Evolutionary conservation across 1,140 invertebrate species (phyloP).

Genomic region (Apis laboriosa): DNA sequence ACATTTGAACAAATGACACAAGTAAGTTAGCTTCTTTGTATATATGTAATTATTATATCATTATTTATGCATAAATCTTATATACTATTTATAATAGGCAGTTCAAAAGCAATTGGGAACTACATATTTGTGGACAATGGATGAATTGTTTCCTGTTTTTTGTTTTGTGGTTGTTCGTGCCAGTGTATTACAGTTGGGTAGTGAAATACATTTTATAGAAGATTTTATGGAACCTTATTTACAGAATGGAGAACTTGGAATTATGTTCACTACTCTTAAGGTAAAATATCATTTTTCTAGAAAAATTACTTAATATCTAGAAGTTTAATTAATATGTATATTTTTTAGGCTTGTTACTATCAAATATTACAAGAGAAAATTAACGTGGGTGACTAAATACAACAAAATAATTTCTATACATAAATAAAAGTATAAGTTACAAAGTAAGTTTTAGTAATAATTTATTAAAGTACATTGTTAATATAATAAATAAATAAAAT

Average conservation of each 20-base stretch:
- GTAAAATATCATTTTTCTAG: constrained; percentile 72
- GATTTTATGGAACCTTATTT: constrained; percentile 90
- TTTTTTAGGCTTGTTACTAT: constrained; percentile 85
- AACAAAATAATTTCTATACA: constrained; percentile 2
- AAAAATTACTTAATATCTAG: background rate
- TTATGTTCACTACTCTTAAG: constrained; percentile 92
- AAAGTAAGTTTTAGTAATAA: background rate
- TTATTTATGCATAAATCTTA: constrained; percentile 22
- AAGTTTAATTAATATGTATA: constrained; percentile 33
- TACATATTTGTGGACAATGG: constrained; percentile 90
- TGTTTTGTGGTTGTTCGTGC: constrained; percentile 91
- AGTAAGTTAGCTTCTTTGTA: constrained; percentile 76
- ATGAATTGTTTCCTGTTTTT: constrained; percentile 92
- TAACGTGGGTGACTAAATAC: constrained; percentile 78
- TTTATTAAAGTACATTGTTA: constrained; percentile 3
- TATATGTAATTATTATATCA: background rate
- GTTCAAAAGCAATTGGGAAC: constrained; percentile 81
- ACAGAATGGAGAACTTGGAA: constrained; percentile 89
- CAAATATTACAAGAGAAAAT: constrained; percentile 88
- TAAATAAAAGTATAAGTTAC: background rate
- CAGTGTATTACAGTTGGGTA: constrained; percentile 90
- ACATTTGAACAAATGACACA: constrained; percentile 90
- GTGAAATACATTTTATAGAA: constrained; percentile 92
- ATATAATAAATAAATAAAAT: background rate
- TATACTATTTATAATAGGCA: constrained; percentile 74